Evolutionary conservation across 2,113 vertebrate genomes (phyloP).

Genomic region (Alexandromys fortis): DNA sequence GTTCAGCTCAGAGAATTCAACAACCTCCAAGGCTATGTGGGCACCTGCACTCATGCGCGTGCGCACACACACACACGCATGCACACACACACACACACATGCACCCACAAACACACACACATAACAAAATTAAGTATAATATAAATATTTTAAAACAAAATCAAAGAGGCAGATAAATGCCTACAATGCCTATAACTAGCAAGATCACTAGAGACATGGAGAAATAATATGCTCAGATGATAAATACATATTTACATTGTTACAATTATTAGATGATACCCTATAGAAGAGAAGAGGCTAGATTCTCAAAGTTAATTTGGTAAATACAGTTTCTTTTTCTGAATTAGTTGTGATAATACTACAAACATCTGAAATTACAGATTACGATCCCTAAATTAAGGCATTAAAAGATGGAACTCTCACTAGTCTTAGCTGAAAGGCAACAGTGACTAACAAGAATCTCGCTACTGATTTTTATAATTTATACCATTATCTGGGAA

Average conservation of each 20-base stretch:
- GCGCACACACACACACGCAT: background rate
- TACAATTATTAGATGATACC: background rate
- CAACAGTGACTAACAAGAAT: constrained; percentile 14
- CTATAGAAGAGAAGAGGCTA: background rate
- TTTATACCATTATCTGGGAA: constrained; percentile 23
- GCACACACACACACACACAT: background rate
- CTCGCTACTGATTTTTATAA: background rate
- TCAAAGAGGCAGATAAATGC: background rate
- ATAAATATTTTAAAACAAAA: background rate
- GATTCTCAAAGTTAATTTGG: constrained; percentile 35
- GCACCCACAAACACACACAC: background rate
- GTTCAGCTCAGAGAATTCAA: background rate
- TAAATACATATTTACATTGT: background rate
- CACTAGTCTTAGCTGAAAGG: constrained; percentile 46
- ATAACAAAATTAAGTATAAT: background rate
- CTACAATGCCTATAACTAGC: background rate
- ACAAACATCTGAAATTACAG: constrained; percentile 7
- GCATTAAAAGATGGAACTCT: background rate
- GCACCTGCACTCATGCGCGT: background rate
- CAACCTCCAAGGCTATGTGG: too few species aligned
- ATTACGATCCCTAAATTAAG: background rate
- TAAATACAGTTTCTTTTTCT: constrained; percentile 48
- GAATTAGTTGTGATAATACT: constrained; percentile 32
- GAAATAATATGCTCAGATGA: background rate
- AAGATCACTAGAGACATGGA: background rate